Base-by-base conservation (phyloP, 1,140 invertebrate genomes). In the Euglossa dilemma region DNA sequence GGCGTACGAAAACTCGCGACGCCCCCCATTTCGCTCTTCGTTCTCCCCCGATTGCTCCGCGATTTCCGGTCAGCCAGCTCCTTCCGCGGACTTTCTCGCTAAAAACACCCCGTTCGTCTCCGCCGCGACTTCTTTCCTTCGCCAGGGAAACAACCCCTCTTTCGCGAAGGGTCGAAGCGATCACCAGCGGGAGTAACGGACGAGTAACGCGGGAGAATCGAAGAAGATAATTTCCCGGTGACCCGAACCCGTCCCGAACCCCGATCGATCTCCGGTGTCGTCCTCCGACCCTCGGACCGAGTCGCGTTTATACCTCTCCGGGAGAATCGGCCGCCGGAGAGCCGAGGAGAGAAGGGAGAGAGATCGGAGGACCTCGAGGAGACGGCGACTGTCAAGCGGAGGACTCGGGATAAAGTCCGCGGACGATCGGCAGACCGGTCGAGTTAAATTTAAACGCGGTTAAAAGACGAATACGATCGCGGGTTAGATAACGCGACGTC, bases 181-280 rank as follows among this genome's bases (percentile, higher is more conserved):
- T 36, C 36, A 4, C 36, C 36, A 36, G 1, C 36, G 36, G 36
- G 36, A 36, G 36, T 36, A 36, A n/a, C 25, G 25, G 25, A 59
- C 59, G 59, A 63, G 36, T 14, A 66, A 36, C 36, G 20, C 57
- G 7, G 36, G 20, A 64, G n/a, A n/a, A n/a, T n/a, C n/a, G n/a
- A n/a, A n/a, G n/a, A n/a, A n/a, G 23, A 67, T 67, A 67, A 67
- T 67, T 67, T 45, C 66, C 66, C 66, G 43, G 9, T 67, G 66
- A 67, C 66, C 36, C 66, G 66, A 11, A 43, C 23, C 36, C 64
- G 23, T 23, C 43, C 36, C 43, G 23, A n/a, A n/a, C n/a, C 7
- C 6, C 66, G 66, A 67, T 45, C 43, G 66, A 67, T 67, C 7
- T 16, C n/a, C n/a, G 23, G 43, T 67, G 43, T 67, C 66, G 45